These are phyloP conservation scores for Pterocles gutturalis DNA, from an alignment of 2,113 vertebrate species.

Conservation along the genomic window DNA sequence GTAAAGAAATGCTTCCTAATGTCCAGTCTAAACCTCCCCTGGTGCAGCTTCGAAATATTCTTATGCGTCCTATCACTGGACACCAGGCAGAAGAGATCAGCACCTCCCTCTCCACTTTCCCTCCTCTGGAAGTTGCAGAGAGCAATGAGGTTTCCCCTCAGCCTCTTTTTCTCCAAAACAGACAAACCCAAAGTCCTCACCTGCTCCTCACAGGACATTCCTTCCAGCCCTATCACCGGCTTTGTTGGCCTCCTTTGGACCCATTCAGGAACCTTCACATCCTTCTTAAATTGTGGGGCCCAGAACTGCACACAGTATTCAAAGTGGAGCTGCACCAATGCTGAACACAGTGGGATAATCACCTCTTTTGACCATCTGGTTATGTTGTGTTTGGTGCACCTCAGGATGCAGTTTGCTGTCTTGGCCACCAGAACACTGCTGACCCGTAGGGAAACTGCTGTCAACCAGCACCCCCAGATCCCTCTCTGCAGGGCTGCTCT, in stretches of 20 bases:
- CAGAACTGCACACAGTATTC: neutral
- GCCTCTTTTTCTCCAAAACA: neutral
- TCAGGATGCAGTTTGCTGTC: neutral
- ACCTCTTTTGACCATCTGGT: fast-evolving
- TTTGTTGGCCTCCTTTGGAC: neutral
- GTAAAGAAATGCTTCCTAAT: neutral
- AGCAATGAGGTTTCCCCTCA: fast-evolving
- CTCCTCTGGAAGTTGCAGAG: neutral
- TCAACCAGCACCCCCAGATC: fast-evolving
- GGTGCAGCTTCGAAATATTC: neutral
- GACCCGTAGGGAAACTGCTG: fast-evolving
- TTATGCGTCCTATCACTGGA: neutral
- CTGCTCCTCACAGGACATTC: neutral
- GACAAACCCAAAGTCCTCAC: neutral
- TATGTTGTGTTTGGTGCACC: neutral
- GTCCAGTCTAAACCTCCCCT: neutral
- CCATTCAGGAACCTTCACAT: neutral
- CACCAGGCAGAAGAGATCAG: neutral
- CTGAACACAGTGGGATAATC: fast-evolving
- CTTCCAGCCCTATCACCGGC: neutral
- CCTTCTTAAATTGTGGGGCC: neutral
- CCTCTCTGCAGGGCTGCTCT: neutral
- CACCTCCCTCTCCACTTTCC: neutral
- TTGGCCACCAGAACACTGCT: neutral
- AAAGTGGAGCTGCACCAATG: fast-evolving